These are phyloP conservation scores for Ochropacha duplaris DNA, from an alignment of 2,888 invertebrate genomes.

Conservation along the genomic window DNA sequence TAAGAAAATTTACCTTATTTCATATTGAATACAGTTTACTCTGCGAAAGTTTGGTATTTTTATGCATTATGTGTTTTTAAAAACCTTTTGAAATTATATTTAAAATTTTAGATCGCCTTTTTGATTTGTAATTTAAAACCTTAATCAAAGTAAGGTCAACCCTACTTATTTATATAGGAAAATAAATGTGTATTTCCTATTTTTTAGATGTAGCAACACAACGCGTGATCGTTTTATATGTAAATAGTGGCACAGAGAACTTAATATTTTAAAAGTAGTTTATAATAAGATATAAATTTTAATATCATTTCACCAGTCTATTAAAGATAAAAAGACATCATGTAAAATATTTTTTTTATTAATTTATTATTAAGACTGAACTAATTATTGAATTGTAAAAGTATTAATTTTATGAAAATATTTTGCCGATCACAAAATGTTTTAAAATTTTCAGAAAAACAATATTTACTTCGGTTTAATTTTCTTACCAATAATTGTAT, in stretches of 20 bases:
- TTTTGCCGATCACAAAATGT: constrained; percentile 19
- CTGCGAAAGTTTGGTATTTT: too few relatives aligned
- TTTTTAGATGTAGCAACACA: constrained; percentile 13
- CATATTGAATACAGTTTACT: too few relatives aligned
- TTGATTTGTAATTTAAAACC: too few relatives aligned
- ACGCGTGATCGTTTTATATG: constrained; percentile 4
- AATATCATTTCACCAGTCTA: constrained; percentile 3
- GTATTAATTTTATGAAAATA: constrained; percentile 27
- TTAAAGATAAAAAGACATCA: constrained; percentile 15
- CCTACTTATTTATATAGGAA: background rate
- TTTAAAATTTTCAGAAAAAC: constrained; percentile 24
- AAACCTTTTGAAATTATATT: too few relatives aligned
- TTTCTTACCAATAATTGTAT: constrained; percentile 13
- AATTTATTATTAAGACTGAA: constrained; percentile 74
- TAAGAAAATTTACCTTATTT: too few relatives aligned
- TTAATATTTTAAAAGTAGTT: constrained; percentile 9
- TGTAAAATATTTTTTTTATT: constrained; percentile 40
- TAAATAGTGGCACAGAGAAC: constrained; percentile 20
- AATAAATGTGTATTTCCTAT: background rate
- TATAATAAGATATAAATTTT: constrained; percentile 5
- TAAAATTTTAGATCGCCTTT: too few relatives aligned
- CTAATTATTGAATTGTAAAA: constrained; percentile 46
- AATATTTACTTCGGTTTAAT: constrained; percentile 23
- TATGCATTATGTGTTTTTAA: too few relatives aligned
- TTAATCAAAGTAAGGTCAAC: background rate